A percentile compares a stretch with the other conserved stretches of the same genome.
phyloP scores from a whole-genome alignment of 2,113 vertebrate genomes.

The Microcebus ravelobensis region DNA sequence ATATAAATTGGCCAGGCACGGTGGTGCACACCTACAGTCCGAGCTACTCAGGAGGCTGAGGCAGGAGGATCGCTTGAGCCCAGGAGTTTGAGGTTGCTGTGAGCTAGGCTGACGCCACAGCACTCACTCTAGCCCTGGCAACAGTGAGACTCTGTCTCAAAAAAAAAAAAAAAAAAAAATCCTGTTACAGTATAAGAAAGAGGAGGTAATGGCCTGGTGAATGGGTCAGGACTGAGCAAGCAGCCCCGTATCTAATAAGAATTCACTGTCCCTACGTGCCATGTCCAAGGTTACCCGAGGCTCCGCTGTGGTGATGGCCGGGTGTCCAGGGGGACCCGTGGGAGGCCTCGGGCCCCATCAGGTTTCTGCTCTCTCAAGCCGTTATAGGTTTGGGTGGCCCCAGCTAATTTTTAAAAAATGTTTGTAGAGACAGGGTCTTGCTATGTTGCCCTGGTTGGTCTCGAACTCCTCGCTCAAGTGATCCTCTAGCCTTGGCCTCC shows the following conservation, averaged over 20 bases:
- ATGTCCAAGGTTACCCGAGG: not conserved
- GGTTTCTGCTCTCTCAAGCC: not conserved
- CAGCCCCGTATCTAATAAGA: not conserved
- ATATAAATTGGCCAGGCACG: too few relatives aligned
- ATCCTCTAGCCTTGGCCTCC: too few relatives aligned
- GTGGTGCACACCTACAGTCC: accelerated
- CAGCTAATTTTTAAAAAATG: not conserved
- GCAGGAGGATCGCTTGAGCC: too few relatives aligned
- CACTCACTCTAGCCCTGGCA: too few relatives aligned
- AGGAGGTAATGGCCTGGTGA: not conserved
- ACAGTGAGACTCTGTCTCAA: too few relatives aligned
- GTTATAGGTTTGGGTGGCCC: not conserved
- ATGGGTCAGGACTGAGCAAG: not conserved
- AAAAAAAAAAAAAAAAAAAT: too few relatives aligned
- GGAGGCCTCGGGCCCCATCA: not conserved
- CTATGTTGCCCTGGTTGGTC: not conserved
- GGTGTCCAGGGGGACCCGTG: not conserved
- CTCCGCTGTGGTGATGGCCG: not conserved
- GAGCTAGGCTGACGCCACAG: too few relatives aligned
- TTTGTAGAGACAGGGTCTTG: not conserved
- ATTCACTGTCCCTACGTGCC: not conserved
- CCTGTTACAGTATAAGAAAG: too few relatives aligned
- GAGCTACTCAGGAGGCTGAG: too few relatives aligned
- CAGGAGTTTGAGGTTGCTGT: too few relatives aligned
- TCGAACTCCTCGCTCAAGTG: not conserved